Percentiles rank a stretch among this genome's conserved stretches.
These are phyloP conservation scores for Colossoma macropomum DNA, from an alignment of 2,113 vertebrate genomes.

Conservation along the genomic window DNA sequence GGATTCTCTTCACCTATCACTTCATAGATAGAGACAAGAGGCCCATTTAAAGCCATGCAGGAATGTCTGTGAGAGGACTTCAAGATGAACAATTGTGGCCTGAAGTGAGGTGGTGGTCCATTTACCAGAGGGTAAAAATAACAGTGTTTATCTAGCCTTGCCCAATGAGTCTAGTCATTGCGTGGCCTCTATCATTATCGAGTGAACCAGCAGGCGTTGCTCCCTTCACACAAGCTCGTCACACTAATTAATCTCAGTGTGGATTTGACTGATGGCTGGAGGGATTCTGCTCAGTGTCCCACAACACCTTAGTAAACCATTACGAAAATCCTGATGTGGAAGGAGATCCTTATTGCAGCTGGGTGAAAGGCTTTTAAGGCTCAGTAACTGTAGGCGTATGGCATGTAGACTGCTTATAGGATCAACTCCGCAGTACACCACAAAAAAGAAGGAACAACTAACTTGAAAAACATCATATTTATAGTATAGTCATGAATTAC, in stretches of 20 bases:
- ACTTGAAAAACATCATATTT: background rate
- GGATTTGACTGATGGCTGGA: constrained; percentile 34
- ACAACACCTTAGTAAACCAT: constrained; percentile 22
- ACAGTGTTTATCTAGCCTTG: constrained; percentile 56
- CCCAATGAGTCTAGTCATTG: constrained; percentile 60
- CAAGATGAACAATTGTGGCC: constrained; percentile 20
- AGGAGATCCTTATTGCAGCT: background rate
- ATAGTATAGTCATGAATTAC: too few relatives aligned
- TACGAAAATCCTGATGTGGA: background rate
- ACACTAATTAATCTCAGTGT: constrained; percentile 47
- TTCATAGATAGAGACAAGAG: constrained; percentile 21
- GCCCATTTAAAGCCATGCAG: constrained; percentile 9
- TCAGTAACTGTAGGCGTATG: background rate
- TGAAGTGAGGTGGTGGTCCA: constrained; percentile 8
- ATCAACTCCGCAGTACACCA: background rate
- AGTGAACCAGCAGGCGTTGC: constrained; percentile 12
- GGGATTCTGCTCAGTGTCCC: constrained; percentile 7
- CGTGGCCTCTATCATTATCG: constrained; percentile 53
- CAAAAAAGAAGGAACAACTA: background rate
- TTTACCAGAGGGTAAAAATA: constrained; percentile 64
- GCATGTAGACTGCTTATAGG: background rate
- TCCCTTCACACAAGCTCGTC: constrained; percentile 40
- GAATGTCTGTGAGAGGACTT: constrained; percentile 3
- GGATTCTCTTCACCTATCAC: constrained; percentile 5
- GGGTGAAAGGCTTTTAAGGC: background rate